phyloP scores from a whole-genome alignment of 2,797 vertebrate species.

The Poecilia picta region DNA sequence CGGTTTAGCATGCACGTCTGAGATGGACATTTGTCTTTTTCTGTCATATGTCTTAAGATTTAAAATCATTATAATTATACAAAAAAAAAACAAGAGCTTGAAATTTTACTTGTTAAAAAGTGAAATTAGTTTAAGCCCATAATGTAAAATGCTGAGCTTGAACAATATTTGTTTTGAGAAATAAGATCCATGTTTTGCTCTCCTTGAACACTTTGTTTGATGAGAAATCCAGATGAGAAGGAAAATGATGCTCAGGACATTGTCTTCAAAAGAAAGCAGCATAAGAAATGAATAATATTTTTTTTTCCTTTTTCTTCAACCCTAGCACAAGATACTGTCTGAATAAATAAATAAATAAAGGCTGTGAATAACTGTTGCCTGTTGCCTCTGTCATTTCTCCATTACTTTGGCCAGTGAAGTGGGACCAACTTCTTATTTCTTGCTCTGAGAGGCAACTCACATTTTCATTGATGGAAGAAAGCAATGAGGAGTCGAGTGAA shows the following conservation, averaged over 20 bases:
- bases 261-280: constrained; percentile 57
- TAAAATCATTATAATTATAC: too few relatives aligned
- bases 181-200: constrained; percentile 38
- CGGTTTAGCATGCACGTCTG: not conserved
- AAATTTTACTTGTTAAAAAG: not conserved
- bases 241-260: constrained; percentile 52
- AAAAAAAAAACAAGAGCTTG: not conserved
- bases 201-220: constrained; percentile 33
- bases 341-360: constrained; percentile 76
- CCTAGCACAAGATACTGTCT: constrained; percentile 60
- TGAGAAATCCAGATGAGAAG: constrained; percentile 44
- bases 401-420: constrained; percentile 77
- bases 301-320: constrained; percentile 26
- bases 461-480: constrained; percentile 64
- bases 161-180: constrained; percentile 6
- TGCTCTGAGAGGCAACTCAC: constrained; percentile 73
- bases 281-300: constrained; percentile 73
- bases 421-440: constrained; percentile 75
- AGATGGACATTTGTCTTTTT: constrained; percentile 31
- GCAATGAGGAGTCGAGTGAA: constrained; percentile 16
- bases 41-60: constrained; percentile 35
- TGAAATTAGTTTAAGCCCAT: not conserved
- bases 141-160: not conserved
- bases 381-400: constrained; percentile 75
- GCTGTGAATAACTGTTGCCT: constrained; percentile 69